Evolutionary conservation across 2,113 vertebrate genomes (phyloP).

Genomic region (Myrmecobius fasciatus): DNA sequence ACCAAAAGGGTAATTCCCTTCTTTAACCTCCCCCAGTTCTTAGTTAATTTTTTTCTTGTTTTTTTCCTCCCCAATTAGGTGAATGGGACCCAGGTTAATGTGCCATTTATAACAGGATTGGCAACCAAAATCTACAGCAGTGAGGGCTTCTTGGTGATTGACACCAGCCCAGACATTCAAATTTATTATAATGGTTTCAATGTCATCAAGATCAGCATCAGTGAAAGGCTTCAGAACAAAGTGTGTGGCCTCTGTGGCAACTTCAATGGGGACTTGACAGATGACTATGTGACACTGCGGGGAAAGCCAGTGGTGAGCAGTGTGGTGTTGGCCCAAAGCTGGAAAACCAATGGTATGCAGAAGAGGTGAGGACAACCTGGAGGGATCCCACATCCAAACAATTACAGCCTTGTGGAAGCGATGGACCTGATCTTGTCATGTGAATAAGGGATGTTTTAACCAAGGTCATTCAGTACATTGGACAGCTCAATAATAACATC

Average conservation of each 20-base stretch:
- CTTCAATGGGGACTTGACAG: constrained; percentile 94
- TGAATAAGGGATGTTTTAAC: background rate
- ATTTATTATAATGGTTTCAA: constrained; percentile 96
- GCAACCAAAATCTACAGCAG: constrained; percentile 95
- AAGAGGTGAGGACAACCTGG: constrained; percentile 88
- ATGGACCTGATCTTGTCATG: background rate
- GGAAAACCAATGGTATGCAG: constrained; percentile 99
- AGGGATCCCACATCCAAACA: background rate
- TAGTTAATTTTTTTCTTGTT: background rate
- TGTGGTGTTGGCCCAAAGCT: constrained; percentile 96
- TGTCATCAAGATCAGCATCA: constrained; percentile 93
- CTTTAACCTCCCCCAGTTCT: background rate
- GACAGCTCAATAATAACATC: background rate
- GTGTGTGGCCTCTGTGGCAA: constrained; percentile 98
- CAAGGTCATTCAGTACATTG: background rate
- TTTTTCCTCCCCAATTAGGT: constrained; percentile 83
- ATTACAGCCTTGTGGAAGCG: accelerated
- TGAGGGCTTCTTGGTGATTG: constrained; percentile 96
- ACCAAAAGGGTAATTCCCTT: background rate
- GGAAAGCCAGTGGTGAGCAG: constrained; percentile 93
- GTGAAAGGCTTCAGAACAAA: constrained; percentile 97
- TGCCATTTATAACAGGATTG: constrained; percentile 95
- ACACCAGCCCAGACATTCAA: constrained; percentile 95
- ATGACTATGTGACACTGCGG: constrained; percentile 95
- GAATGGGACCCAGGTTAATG: constrained; percentile 93